phyloP scores from a whole-genome alignment of 2,797 vertebrate species.

The Anisognathus igniventris region DNA sequence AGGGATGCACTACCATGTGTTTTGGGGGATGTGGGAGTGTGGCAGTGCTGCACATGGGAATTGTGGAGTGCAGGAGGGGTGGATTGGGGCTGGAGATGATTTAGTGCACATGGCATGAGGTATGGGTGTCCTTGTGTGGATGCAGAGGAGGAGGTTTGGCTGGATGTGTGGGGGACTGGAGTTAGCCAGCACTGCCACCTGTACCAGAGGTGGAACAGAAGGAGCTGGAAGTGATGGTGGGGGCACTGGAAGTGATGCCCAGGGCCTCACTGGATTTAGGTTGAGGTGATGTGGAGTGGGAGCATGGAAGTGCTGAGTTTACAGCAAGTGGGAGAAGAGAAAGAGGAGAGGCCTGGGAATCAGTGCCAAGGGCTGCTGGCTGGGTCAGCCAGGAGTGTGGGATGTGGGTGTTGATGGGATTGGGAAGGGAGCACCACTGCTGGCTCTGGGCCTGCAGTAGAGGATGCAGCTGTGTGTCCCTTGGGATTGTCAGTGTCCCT shows the following conservation, averaged over 20 bases:
- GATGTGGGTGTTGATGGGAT: background rate
- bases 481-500: background rate
- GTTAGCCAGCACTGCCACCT: accelerated
- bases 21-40: accelerated
- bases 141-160: background rate
- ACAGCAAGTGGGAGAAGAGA: background rate
- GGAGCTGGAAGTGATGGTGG: background rate
- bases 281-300: background rate
- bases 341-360: background rate
- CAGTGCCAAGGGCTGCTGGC: background rate
- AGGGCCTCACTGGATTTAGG: background rate
- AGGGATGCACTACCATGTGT: background rate
- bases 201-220: background rate
- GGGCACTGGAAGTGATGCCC: background rate
- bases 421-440: background rate
- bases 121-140: background rate
- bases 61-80: background rate
- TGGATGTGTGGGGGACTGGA: background rate
- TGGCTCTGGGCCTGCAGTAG: background rate
- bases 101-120: accelerated
- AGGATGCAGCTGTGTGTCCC: background rate
- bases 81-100: background rate
- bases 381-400: background rate
- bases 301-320: background rate
- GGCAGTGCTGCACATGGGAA: background rate